Conservation (phyloP, 2,797 vertebrate genomes). For the Oophaga sylvatica region DNA sequence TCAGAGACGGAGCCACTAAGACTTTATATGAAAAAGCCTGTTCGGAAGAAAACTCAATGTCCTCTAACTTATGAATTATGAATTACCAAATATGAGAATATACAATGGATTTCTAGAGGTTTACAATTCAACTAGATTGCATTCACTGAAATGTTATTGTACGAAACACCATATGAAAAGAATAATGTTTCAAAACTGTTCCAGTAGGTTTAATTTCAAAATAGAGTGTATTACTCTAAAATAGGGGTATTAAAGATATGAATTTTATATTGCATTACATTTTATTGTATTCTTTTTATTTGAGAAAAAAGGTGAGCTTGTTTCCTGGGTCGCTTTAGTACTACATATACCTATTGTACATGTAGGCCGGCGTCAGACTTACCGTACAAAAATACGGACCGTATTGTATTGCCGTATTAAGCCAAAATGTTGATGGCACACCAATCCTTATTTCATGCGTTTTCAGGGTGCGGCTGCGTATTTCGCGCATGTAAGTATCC, state of each 20-base stretch:
- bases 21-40: slow-evolving; percentile 30
- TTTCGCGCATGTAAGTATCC: no score
- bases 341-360: neutral
- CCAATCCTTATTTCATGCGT: no score
- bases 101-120: slow-evolving; percentile 22
- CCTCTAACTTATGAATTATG: slow-evolving; percentile 45
- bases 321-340: neutral
- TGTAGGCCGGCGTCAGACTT: no score
- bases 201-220: neutral
- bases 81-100: slow-evolving; percentile 29
- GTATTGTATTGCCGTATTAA: no score
- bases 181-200: neutral
- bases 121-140: slow-evolving; percentile 29
- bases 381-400: no score
- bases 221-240: neutral
- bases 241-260: neutral
- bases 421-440: no score
- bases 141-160: slow-evolving; percentile 22
- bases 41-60: slow-evolving; percentile 23
- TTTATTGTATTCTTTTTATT: neutral
- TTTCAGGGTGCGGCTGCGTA: no score
- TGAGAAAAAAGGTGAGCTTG: neutral
- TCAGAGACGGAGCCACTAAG: slow-evolving; percentile 36
- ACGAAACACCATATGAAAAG: neutral
- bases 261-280: neutral